These are phyloP conservation scores for Calcarius lapponicus DNA, from an alignment of 2,797 vertebrate genomes.

Conservation along the genomic window DNA sequence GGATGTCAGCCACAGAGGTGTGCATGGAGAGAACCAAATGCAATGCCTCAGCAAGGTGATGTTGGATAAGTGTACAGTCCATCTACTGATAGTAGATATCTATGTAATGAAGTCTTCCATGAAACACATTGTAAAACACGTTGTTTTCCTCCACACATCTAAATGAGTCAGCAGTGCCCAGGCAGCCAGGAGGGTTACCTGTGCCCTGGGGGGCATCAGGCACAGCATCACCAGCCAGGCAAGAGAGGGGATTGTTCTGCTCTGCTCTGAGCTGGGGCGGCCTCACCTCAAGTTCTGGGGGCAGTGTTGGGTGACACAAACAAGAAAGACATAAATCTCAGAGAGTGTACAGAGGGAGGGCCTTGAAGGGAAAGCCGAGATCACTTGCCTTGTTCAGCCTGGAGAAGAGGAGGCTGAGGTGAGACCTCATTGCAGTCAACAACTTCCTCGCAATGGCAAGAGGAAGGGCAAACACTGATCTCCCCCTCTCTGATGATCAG, in stretches of 20 bases:
- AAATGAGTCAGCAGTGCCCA: neutral
- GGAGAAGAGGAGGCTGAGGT: neutral
- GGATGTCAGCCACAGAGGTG: neutral
- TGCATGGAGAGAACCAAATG: neutral
- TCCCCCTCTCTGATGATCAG: neutral
- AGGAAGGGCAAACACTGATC: neutral
- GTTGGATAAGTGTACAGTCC: neutral
- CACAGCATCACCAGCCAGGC: fast-evolving
- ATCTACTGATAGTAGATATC: neutral
- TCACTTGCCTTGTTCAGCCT: neutral
- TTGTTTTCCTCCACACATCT: neutral
- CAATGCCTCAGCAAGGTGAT: neutral
- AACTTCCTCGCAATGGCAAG: neutral
- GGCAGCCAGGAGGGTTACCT: neutral
- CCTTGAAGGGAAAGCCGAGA: neutral
- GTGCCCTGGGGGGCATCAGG: fast-evolving
- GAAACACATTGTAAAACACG: neutral
- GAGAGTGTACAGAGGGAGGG: neutral
- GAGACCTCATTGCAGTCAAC: neutral
- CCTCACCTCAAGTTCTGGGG: fast-evolving
- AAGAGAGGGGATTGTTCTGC: neutral
- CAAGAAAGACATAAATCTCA: neutral
- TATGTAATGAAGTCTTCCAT: fast-evolving
- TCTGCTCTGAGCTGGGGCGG: fast-evolving
- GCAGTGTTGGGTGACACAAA: fast-evolving